Evolutionary conservation across 1,140 invertebrate genomes (phyloP), one percentile per base, ranked within the genome.

Genomic region (Papilio dardanus): DNA sequence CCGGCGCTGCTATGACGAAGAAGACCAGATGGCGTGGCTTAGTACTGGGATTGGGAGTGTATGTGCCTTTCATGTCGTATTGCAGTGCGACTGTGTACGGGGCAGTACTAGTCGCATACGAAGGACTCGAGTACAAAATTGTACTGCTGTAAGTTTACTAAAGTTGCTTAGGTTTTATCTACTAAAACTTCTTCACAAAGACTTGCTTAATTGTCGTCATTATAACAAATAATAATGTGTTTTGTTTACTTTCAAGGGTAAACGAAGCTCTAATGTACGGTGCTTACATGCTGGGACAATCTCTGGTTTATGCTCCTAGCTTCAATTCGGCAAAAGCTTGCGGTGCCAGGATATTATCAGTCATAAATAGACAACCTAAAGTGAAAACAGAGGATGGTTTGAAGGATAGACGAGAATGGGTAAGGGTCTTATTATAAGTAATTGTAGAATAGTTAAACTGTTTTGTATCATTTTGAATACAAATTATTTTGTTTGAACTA

Each of bases 221-320:
- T n/a, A n/a, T n/a, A n/a, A n/a, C n/a, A n/a, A n/a, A n/a, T n/a
- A n/a, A n/a, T n/a, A n/a, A n/a, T n/a, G n/a, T n/a, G n/a, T n/a
- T n/a, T n/a, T n/a, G n/a, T n/a, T n/a, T n/a, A n/a, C n/a, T n/a
- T n/a, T n/a, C n/a, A n/a, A 97, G 97, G 83, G 97, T 98, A 7
- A 97, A 96, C 16, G 96, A 97, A 89, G 96, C 97, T 0, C 89
- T 99, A 5, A 96, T 98, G 81, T 97, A 98, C 86, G 97, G 98
- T 1, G 97, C 97, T 0, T 97, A 97, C 95, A 97, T 97, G 95
- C 93, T 98, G 75, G 97, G 97, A 0, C 97, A 98, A 87, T 96
- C 97, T 0, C 90, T 97, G 24, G 96, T 97, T 0, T 97, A 97
- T 83, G 97, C 97, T 3, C 97, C 98, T 0, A 98, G 98, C 81